Percentiles rank a stretch among this genome's conserved stretches.
phyloP scores from a whole-genome alignment of 1,140 invertebrate species.

The Diplogasteroides magnus region DNA sequence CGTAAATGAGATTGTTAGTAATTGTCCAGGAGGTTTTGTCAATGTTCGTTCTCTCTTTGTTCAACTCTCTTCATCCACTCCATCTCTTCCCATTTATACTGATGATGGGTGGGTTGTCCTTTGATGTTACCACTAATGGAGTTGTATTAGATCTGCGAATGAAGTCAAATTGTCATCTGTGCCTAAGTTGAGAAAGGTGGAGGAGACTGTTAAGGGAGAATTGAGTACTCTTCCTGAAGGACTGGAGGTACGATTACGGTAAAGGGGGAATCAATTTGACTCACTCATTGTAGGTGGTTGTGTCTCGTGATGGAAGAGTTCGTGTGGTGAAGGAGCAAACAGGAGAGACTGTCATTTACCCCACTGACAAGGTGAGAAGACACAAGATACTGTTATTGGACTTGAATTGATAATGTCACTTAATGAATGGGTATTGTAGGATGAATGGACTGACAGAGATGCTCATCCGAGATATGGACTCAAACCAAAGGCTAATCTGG shows the following conservation, averaged over 20 bases:
- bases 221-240: constrained; percentile 33
- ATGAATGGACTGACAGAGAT: constrained; percentile 27
- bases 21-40: constrained; percentile 28
- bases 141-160: constrained; percentile 24
- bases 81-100: constrained; percentile 32
- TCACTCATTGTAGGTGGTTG: constrained; percentile 14
- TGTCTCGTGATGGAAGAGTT: constrained; percentile 26
- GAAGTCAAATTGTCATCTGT: constrained; percentile 17
- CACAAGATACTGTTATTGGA: background rate
- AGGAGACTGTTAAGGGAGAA: constrained; percentile 13
- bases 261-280: background rate
- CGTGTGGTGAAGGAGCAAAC: constrained; percentile 27
- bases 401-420: background rate
- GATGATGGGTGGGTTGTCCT: constrained; percentile 28
- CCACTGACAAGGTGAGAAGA: constrained; percentile 13
- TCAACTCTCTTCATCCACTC: constrained; percentile 5
- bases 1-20: constrained; percentile 18
- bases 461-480: constrained; percentile 29
- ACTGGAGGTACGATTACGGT: constrained; percentile 11
- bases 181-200: constrained; percentile 5
- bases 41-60: constrained; percentile 31
- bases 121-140: too few relatives aligned
- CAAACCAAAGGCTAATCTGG: too few relatives aligned
- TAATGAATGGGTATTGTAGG: constrained; percentile 3
- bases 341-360: constrained; percentile 22